Evolutionary conservation across 2,888 invertebrate species (phyloP).

Genomic region (Ramazzottius varieornatus): DNA sequence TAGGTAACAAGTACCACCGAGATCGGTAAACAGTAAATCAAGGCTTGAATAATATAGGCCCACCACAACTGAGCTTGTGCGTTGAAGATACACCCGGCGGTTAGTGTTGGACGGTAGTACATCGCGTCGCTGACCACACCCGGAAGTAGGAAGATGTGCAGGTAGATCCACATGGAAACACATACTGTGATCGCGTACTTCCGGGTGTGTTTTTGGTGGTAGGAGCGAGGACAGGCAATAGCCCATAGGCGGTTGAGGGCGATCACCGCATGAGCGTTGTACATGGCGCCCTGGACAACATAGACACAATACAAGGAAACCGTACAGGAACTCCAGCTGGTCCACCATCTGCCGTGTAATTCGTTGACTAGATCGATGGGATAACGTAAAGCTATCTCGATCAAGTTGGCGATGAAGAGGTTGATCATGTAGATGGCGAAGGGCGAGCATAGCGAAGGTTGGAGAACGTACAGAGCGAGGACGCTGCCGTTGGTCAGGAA

Average conservation of each 20-base stretch:
- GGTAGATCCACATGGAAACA: background rate
- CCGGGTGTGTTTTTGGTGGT: background rate
- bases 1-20: too few relatives aligned
- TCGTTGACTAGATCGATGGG: background rate
- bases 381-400: background rate
- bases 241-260: background rate
- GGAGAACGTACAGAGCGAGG: background rate
- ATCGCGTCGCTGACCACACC: background rate
- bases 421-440: background rate
- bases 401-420: background rate
- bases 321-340: background rate
- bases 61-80: too few relatives aligned
- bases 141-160: background rate
- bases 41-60: too few relatives aligned
- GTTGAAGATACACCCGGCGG: too few relatives aligned
- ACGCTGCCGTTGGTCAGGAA: background rate
- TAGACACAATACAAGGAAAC: background rate
- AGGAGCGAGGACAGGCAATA: background rate
- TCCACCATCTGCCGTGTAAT: background rate
- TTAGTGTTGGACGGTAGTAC: background rate
- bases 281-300: background rate
- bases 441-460: background rate
- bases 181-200: background rate
- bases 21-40: too few relatives aligned
- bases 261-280: background rate